Percentiles rank a stretch among this genome's conserved stretches.
phyloP scores from a whole-genome alignment of 1,140 invertebrate genomes.

The Trissolcus basalis region DNA sequence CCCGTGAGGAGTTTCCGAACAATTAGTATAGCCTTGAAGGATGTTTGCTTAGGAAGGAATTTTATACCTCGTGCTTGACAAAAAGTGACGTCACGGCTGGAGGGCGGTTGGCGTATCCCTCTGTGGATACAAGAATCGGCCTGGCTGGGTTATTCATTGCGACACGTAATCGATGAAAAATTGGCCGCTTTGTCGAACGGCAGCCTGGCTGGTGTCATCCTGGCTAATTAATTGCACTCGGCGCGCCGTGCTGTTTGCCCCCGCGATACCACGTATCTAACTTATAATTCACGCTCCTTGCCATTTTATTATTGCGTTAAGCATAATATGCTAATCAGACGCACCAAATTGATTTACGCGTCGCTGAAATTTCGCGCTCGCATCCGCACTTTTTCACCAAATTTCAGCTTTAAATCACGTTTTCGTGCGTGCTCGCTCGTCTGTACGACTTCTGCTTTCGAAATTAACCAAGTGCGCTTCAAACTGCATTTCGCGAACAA shows the following conservation, averaged over 20 bases:
- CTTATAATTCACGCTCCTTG: conserved; percentile 16
- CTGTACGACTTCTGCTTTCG: too few species aligned
- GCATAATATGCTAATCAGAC: conserved; percentile 22
- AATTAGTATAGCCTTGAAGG: conserved; percentile 34
- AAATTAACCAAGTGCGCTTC: too few species aligned
- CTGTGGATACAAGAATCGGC: conserved; percentile 9
- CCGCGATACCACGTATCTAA: conserved; percentile 1
- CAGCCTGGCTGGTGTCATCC: conserved; percentile 12
- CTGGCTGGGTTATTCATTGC: conserved; percentile 35
- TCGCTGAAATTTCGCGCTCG: neutral
- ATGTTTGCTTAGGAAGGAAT: conserved; percentile 43
- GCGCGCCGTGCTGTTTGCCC: conserved; percentile 4
- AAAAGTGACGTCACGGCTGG: conserved; percentile 27
- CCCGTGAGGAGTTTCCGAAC: conserved; percentile 26
- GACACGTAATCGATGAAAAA: conserved; percentile 39
- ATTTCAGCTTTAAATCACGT: too few species aligned
- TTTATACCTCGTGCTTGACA: conserved; percentile 34
- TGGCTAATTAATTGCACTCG: conserved; percentile 30
- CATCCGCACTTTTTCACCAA: neutral
- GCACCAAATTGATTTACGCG: conserved; percentile 1
- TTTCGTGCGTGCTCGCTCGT: too few species aligned
- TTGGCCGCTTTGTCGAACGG: conserved; percentile 22
- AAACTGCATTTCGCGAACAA: too few species aligned
- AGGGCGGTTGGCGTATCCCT: too few species aligned
- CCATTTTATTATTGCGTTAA: conserved; percentile 15